These are phyloP conservation scores for Tetragnatha montana DNA, from an alignment of 2,888 invertebrate genomes.

Conservation along the genomic window DNA sequence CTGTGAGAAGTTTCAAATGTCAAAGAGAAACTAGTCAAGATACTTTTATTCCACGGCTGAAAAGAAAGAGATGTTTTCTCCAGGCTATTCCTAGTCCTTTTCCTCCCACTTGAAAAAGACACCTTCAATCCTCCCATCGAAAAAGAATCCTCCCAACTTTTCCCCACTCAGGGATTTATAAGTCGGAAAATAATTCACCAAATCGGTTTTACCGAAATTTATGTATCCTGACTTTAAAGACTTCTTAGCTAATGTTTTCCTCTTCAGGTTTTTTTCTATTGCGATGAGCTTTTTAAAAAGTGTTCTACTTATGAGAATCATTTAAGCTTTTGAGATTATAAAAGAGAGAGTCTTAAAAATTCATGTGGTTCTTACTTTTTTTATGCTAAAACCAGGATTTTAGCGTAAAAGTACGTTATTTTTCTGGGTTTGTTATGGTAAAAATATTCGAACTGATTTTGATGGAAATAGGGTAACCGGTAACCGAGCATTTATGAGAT, in stretches of 20 bases:
- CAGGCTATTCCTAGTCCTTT: not conserved
- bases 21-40: constrained; percentile 19
- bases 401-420: no score
- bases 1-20: constrained; percentile 2
- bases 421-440: no score
- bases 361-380: no score
- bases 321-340: no score
- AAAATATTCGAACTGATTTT: no score
- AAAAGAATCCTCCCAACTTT: constrained; percentile 8
- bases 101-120: constrained; percentile 4
- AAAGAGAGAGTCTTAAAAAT: no score
- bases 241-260: not conserved
- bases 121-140: not conserved
- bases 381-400: no score
- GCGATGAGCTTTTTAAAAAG: not conserved
- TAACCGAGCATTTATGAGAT: no score
- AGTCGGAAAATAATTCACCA: constrained; percentile 9
- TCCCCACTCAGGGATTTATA: not conserved
- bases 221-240: not conserved
- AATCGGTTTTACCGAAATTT: not conserved
- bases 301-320: not conserved
- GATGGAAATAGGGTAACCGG: no score
- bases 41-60: not conserved
- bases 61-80: not conserved
- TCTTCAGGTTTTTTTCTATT: no score